Evolutionary conservation across 2,113 vertebrate species (phyloP), one percentile per base, ranked within the genome.

Genomic region (Thermophis baileyi): DNA sequence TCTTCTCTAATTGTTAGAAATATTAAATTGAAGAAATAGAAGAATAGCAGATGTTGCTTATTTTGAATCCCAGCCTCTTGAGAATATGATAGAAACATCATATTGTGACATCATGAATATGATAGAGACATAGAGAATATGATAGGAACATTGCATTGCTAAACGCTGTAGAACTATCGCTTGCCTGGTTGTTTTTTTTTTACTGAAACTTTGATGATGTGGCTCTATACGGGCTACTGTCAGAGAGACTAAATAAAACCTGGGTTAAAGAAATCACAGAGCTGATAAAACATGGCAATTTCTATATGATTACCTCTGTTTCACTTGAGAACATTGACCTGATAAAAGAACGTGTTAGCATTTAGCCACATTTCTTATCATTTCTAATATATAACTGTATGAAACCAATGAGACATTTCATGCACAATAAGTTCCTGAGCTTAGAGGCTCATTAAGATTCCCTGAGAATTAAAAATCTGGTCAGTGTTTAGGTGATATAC

Each of bases 371-470:
- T 92, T 91, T 85, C 49, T 69, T 93, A 12, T 6, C 0, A 1
- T 88, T 94, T 94, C 40, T 53, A 91, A 92, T 85, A 18, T 3
- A 18, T 90, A 44, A 90, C 22, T 4, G 50, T 94, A 57, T 95
- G 27, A 91, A 90, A 40, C 40, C 53, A 35, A 1, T 55, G 53
- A 88, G 93, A 92, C 50, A 90, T 30, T 92, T 88, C 50, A 92
- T 47, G 3, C 47, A 35, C 87, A 46, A 30, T 85, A 85, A 6
- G 12, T 50, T 63, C 30, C 3, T 55, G 57, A 30, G 11, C 25
- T 87, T 50, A 35, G 3, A 47, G 5, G 18, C 51, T 40, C 60
- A 44, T 87, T 12, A 50, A 51, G 47, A 60, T 90, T 50, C 49
- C 4, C 20, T 63, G 35, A 49, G 54, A 47, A 20, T 35, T 95